phyloP scores from a whole-genome alignment of 1,140 invertebrate genomes.

The Wasmannia auropunctata region DNA sequence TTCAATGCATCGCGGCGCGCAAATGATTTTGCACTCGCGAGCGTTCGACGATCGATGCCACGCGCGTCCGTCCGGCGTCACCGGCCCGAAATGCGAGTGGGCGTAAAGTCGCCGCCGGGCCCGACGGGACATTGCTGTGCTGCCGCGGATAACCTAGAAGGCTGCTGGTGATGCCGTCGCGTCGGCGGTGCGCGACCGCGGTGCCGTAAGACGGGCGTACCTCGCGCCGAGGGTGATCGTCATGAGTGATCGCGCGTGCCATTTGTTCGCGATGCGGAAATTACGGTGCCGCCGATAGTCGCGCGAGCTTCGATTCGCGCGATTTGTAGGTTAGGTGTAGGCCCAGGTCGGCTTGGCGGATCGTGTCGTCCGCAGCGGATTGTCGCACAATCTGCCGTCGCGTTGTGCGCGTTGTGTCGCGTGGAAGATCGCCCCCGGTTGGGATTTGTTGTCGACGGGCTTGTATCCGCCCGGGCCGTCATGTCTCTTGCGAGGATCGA shows the following conservation, averaged over 20 bases:
- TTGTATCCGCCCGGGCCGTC: constrained; percentile 26
- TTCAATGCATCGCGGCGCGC: constrained; percentile 59
- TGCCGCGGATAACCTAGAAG: constrained; percentile 72
- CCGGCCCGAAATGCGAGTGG: constrained; percentile 69
- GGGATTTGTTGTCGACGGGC: background rate
- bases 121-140: constrained; percentile 59
- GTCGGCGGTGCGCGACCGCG: constrained; percentile 1
- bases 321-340: constrained; percentile 67
- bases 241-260: constrained; percentile 36
- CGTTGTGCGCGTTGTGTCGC: constrained; percentile 11
- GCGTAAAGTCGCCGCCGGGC: constrained; percentile 70
- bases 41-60: constrained; percentile 66
- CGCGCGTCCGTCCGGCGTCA: constrained; percentile 56
- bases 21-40: constrained; percentile 70
- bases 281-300: background rate
- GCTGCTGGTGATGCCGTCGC: constrained; percentile 11
- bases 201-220: background rate
- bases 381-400: constrained; percentile 23
- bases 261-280: background rate
- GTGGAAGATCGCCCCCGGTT: background rate
- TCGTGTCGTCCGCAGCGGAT: constrained; percentile 34
- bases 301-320: background rate
- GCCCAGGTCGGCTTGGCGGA: background rate
- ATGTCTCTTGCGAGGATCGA: constrained; percentile 58
- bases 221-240: background rate